A percentile compares a stretch with the other conserved stretches of the same genome.
Evolutionary conservation across 2,113 vertebrate species (phyloP).

Genomic region (Pygoscelis antarcticus): DNA sequence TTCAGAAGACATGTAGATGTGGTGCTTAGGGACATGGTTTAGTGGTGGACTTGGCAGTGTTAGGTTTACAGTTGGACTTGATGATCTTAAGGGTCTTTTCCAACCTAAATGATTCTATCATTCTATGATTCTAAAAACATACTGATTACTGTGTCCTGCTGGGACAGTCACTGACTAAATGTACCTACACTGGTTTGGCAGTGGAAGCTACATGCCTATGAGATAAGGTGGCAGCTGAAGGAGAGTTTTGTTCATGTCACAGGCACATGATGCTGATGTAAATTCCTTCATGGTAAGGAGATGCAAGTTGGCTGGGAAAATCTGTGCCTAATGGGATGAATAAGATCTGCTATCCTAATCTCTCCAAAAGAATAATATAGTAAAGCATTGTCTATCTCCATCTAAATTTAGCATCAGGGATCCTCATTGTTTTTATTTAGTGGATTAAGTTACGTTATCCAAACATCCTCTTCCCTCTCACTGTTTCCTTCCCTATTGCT

Average conservation of each 20-base stretch:
- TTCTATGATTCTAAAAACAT: not conserved
- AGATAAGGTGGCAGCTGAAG: not conserved
- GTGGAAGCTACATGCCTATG: not conserved
- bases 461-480: not conserved
- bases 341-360: not conserved
- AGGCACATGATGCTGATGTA: not conserved
- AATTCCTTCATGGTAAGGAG: not conserved
- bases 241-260: not conserved
- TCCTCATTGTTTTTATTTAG: not conserved
- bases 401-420: not conserved
- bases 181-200: not conserved
- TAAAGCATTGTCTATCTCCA: not conserved
- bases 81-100: not conserved
- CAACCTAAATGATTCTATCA: not conserved
- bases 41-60: not conserved
- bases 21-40: no score
- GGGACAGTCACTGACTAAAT: not conserved
- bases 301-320: not conserved
- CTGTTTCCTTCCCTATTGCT: not conserved
- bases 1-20: not conserved
- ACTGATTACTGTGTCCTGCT: not conserved
- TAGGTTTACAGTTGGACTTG: not conserved
- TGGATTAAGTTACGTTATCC: not conserved
- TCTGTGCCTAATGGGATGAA: rapidly evolving
- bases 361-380: not conserved